Evolutionary conservation across 2,888 invertebrate species (phyloP).

Genomic region (Dendrolimus pini): DNA sequence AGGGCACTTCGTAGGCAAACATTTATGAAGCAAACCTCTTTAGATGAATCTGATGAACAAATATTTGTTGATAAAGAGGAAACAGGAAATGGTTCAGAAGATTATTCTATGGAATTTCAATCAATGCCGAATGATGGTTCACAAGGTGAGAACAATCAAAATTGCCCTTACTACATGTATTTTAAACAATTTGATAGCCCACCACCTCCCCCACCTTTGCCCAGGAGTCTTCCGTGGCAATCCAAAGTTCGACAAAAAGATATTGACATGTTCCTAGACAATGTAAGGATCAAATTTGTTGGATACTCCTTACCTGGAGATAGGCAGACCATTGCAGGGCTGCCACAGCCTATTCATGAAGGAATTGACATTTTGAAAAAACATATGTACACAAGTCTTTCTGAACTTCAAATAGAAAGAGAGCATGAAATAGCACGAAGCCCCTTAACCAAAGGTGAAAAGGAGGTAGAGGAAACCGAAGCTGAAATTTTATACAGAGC

Average conservation of each 20-base stretch:
- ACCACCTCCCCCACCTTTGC: constrained; percentile 63
- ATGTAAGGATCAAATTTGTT: constrained; percentile 95
- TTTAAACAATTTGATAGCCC: constrained; percentile 65
- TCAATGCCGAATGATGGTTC: constrained; percentile 57
- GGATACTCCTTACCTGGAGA: constrained; percentile 94
- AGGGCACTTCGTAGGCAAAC: constrained; percentile 84
- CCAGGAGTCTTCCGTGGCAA: constrained; percentile 91
- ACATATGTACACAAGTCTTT: constrained; percentile 95
- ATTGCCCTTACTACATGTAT: constrained; percentile 60
- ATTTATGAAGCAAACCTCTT: constrained; percentile 93
- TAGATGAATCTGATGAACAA: constrained; percentile 87
- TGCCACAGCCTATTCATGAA: constrained; percentile 98
- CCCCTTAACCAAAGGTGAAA: constrained; percentile 91
- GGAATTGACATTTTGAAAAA: constrained; percentile 93
- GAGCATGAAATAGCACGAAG: constrained; percentile 95
- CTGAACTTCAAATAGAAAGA: constrained; percentile 93
- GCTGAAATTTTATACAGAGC: constrained; percentile 94
- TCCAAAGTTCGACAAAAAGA: constrained; percentile 97
- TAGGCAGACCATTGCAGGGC: constrained; percentile 91
- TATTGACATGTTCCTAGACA: constrained; percentile 93
- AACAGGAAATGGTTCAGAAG: constrained; percentile 78
- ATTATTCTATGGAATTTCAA: constrained; percentile 78
- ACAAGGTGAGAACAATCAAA: constrained; percentile 51
- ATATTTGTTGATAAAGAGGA: constrained; percentile 84
- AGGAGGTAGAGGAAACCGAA: constrained; percentile 86